Base-by-base conservation (phyloP, 2,113 vertebrate genomes). In the Gymnogyps californianus region DNA sequence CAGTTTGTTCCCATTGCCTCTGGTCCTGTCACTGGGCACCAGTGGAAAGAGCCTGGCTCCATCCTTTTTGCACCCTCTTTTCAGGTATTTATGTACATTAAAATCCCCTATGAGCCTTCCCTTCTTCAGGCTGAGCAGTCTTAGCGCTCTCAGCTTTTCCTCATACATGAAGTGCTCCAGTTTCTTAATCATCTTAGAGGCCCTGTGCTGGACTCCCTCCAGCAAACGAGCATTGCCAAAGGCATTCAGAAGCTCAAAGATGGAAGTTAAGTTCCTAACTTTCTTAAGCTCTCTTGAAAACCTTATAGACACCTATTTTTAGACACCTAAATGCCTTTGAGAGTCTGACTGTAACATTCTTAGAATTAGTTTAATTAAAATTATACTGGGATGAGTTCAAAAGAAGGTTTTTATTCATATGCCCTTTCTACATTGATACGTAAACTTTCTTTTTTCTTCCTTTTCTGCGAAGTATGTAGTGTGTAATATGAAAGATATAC, bases 91-190 rank as follows among this genome's bases (percentile, higher is more conserved):
- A 11, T 54, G 12, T 4, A 28, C 10, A 29, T 34, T 32, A 17
- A 55, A 32, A 28, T 42, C 17, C 21, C 55, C 32, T 13, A 18
- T 22, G 55, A 59, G 46, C 34, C 32, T 59, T 40, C 21, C 49
- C 18, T 59, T 89, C 44, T 70, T 22, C 46, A 31, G 16, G 29
- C 31, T 59, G 31, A 78, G n/a, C 54, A 90, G 44, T 17, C 32
- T 74, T 14, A 40, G 8, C 6, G 82, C 28, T 74, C 47, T 67
- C 31, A 64, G 38, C 31, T 59, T 79, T 55, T 65, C 9, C 25
- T 59, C 22, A 29, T 15, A 8, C 0, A 0, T 42, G 26, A 75
- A 13, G 8, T 42, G 7, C 4, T 83, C 12, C 36, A 75, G 20
- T 22, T 11, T 42, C 40, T 69, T 61, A 52, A 62, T 62, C 13